Evolutionary conservation across 2,797 vertebrate species (phyloP).

Genomic region (Malacoctenus gilli): DNA sequence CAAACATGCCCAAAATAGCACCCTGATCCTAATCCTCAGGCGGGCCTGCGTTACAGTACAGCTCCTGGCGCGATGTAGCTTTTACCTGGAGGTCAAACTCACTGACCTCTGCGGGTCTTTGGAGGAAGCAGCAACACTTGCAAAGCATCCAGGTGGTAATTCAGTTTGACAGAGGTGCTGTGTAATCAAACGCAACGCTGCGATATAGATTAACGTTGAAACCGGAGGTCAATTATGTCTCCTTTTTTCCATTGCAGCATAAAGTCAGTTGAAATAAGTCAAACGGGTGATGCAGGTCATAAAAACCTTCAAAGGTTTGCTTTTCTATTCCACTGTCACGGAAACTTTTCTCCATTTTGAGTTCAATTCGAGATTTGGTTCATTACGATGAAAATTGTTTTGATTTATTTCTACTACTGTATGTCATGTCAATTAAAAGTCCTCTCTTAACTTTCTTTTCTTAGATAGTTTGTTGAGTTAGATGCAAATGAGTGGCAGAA

Average conservation of each 20-base stretch:
- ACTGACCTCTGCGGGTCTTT: background rate
- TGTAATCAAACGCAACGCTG: too few species aligned
- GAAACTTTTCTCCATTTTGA: too few species aligned
- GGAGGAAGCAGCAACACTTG: background rate
- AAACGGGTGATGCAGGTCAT: background rate
- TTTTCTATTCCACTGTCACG: too few species aligned
- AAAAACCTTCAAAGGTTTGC: too few species aligned
- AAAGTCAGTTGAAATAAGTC: background rate
- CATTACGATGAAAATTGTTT: too few species aligned
- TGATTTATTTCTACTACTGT: too few species aligned
- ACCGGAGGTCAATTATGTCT: background rate
- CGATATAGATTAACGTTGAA: too few species aligned
- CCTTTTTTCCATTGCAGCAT: background rate
- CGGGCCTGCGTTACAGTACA: background rate
- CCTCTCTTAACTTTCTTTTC: too few species aligned
- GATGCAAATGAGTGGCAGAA: too few species aligned
- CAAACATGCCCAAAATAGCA: conserved; percentile 32
- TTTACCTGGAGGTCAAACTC: conserved; percentile 4
- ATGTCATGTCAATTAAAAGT: too few species aligned
- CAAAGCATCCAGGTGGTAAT: background rate
- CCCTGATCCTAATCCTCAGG: conserved; percentile 16
- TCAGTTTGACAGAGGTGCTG: background rate
- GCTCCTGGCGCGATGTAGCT: background rate
- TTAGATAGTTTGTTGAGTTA: too few species aligned
- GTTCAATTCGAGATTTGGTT: too few species aligned